Percentiles rank a stretch among this genome's conserved stretches.
Conservation (phyloP, 2,888 invertebrate species). For the Tenthredo livida region DNA sequence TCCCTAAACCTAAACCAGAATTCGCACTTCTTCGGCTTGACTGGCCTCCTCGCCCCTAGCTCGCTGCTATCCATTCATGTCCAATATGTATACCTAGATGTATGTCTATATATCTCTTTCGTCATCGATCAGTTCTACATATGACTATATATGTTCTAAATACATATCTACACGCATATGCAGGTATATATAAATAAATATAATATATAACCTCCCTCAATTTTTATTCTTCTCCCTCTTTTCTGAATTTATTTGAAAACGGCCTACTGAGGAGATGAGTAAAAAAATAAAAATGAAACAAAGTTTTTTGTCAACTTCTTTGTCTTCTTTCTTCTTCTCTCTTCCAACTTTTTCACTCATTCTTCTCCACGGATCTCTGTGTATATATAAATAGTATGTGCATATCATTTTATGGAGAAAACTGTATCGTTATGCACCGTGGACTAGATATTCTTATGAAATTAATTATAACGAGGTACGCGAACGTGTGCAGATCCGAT, state of each 20-base stretch:
- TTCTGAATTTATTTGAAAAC: too few relatives aligned
- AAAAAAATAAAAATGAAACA: too few relatives aligned
- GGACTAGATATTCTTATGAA: background rate
- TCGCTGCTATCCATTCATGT: conserved; percentile 17
- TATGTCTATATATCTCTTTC: background rate
- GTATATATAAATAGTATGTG: background rate
- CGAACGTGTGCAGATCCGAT: background rate
- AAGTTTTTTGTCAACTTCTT: background rate
- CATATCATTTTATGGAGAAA: background rate
- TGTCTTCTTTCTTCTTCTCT: background rate
- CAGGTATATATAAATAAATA: too few relatives aligned
- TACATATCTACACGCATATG: background rate
- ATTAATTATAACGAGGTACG: conserved; percentile 30
- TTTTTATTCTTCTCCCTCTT: too few relatives aligned
- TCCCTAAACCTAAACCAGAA: conserved; percentile 37
- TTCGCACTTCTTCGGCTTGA: conserved; percentile 22
- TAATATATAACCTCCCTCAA: background rate
- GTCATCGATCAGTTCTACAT: background rate
- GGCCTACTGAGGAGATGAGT: too few relatives aligned
- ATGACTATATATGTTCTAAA: background rate
- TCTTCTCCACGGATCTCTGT: background rate
- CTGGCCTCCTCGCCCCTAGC: background rate
- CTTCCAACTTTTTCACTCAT: background rate
- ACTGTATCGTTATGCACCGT: background rate
- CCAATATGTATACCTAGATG: background rate